These are phyloP conservation scores for Chamaea fasciata DNA, from an alignment of 2,113 vertebrate species.

Conservation along the genomic window DNA sequence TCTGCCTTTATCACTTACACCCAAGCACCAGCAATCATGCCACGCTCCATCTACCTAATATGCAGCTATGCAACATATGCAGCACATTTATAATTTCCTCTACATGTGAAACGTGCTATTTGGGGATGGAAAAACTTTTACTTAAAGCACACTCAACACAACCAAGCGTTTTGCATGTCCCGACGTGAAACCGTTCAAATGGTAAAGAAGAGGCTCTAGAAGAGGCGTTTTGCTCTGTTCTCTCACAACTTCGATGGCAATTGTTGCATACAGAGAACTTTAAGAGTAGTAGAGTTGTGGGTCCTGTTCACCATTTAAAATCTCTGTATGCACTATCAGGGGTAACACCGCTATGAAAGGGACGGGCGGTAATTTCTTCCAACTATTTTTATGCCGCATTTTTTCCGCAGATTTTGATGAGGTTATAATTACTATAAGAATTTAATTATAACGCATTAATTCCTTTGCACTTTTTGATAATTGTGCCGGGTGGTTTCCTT, in stretches of 20 bases:
- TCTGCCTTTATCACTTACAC: background rate
- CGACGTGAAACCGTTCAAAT: background rate
- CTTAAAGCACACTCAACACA: background rate
- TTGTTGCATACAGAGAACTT: conserved; percentile 67
- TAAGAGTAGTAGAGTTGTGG: background rate
- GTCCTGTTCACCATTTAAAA: background rate
- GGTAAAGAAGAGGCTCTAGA: background rate
- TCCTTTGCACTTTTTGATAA: background rate
- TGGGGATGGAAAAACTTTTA: background rate
- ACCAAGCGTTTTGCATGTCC: background rate
- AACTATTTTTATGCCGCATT: background rate
- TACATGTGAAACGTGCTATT: accelerated
- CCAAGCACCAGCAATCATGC: background rate
- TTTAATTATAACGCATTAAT: background rate
- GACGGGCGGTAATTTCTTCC: accelerated
- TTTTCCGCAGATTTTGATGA: background rate
- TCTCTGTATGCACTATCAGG: no score
- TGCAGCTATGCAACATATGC: background rate
- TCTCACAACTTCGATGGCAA: conserved; percentile 30
- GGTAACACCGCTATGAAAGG: background rate
- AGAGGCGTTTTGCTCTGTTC: background rate
- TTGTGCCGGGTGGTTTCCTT: background rate
- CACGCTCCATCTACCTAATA: background rate
- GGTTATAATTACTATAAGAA: background rate
- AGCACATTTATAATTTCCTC: background rate